Evolutionary conservation across 2,888 invertebrate species (phyloP).

Genomic region (Coelinius sp.): DNA sequence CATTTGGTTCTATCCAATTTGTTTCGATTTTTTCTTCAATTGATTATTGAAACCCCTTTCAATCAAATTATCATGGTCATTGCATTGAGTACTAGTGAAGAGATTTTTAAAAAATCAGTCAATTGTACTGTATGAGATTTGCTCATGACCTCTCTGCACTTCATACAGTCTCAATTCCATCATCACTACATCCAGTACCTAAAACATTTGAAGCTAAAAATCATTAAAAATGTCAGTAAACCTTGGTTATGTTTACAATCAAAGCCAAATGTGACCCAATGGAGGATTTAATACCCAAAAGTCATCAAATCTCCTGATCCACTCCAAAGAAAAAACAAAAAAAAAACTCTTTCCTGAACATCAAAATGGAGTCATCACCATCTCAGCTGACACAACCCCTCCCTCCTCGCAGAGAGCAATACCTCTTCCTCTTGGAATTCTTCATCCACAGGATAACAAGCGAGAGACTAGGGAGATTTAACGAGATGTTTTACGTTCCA

Average conservation of each 20-base stretch:
- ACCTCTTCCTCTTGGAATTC: slow-evolving; percentile 76
- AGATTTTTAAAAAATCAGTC: slow-evolving; percentile 14
- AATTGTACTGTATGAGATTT: too few species aligned
- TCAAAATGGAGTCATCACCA: slow-evolving; percentile 31
- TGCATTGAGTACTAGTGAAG: neutral
- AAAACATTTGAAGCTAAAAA: slow-evolving; percentile 14
- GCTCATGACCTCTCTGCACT: neutral
- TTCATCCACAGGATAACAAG: slow-evolving; percentile 73
- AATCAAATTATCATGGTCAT: neutral
- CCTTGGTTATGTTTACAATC: slow-evolving; percentile 8
- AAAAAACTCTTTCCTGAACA: slow-evolving; percentile 12
- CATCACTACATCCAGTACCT: neutral
- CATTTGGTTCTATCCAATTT: slow-evolving; percentile 7
- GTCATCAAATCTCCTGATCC: neutral
- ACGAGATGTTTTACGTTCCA: slow-evolving; percentile 64
- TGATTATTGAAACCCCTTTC: neutral
- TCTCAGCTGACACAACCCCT: neutral
- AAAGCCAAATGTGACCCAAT: slow-evolving; percentile 15
- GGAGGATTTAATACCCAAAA: neutral
- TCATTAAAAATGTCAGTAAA: neutral
- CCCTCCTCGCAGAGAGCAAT: slow-evolving; percentile 51
- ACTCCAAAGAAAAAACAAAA: neutral
- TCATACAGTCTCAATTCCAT: neutral
- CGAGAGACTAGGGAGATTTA: slow-evolving; percentile 58
- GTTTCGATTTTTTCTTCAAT: slow-evolving; percentile 6